These are phyloP conservation scores for Muscicapa striata DNA, from an alignment of 2,797 vertebrate genomes.

Conservation along the genomic window DNA sequence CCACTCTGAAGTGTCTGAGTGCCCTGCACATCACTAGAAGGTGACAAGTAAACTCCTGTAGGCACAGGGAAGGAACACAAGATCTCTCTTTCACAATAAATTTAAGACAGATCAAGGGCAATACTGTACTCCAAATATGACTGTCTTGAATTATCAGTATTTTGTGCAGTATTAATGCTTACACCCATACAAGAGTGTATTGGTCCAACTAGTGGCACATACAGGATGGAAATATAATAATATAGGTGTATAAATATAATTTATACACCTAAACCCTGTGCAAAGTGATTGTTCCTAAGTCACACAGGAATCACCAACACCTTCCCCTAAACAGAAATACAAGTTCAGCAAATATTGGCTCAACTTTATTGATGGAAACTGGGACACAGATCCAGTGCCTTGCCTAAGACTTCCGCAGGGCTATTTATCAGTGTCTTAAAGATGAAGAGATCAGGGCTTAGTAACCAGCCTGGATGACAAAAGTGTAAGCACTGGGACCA, in stretches of 20 bases:
- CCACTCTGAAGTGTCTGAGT: background rate
- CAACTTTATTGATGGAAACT: slow-evolving; percentile 20
- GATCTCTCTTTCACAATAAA: background rate
- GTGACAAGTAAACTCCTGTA: background rate
- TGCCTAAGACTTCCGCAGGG: slow-evolving; percentile 3
- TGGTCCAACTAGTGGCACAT: background rate
- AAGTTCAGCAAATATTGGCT: background rate
- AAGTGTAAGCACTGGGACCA: background rate
- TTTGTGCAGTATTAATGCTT: background rate
- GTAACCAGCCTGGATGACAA: background rate
- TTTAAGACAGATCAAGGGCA: background rate
- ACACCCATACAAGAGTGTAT: fast-evolving
- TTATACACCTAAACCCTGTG: background rate
- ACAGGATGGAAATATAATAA: background rate
- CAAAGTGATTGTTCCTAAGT: background rate
- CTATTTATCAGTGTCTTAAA: slow-evolving; percentile 28
- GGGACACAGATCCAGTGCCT: slow-evolving; percentile 6
- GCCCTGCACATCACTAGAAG: background rate
- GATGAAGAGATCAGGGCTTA: background rate
- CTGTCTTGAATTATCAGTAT: background rate
- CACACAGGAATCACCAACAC: background rate
- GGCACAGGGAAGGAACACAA: fast-evolving
- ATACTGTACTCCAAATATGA: background rate
- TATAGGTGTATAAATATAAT: background rate
- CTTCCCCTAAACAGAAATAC: background rate